These are phyloP conservation scores for Scatophagus argus DNA, from an alignment of 2,113 vertebrate species.

Conservation along the genomic window DNA sequence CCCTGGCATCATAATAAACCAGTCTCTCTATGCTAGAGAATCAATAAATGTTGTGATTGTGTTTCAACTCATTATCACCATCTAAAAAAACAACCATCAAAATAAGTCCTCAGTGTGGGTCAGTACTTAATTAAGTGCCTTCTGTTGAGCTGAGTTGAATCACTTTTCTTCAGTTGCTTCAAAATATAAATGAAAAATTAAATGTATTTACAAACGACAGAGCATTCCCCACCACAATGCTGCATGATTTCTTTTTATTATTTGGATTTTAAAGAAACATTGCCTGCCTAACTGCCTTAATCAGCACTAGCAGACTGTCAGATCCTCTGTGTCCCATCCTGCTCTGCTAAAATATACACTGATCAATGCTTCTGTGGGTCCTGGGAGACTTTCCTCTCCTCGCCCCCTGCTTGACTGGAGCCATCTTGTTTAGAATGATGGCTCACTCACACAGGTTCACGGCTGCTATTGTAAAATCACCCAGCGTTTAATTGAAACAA, in stretches of 20 bases:
- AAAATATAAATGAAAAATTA: constrained; percentile 15
- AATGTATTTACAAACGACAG: neutral
- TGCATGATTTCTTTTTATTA: neutral
- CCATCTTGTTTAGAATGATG: constrained; percentile 99
- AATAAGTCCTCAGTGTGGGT: constrained; percentile 27
- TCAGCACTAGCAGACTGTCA: neutral
- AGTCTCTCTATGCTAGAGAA: constrained; percentile 8
- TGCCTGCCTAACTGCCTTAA: constrained; percentile 18
- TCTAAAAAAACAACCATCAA: neutral
- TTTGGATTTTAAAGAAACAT: constrained; percentile 19
- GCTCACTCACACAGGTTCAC: constrained; percentile 95
- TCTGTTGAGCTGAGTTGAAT: constrained; percentile 7
- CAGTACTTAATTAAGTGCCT: constrained; percentile 20
- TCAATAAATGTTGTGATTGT: constrained; percentile 38
- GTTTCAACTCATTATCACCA: constrained; percentile 35
- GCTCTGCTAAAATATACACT: constrained; percentile 32
- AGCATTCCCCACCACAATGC: neutral
- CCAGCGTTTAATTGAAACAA: constrained; percentile 99
- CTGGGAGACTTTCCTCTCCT: constrained; percentile 52
- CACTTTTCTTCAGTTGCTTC: constrained; percentile 15
- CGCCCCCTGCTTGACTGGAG: constrained; percentile 85
- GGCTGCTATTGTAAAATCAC: constrained; percentile 99
- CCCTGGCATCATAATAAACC: constrained; percentile 46
- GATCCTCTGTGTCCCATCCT: neutral
- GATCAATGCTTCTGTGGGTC: constrained; percentile 56